Conservation (phyloP, 2,113 vertebrate genomes). For the Dolichallabes microphthalmus region DNA sequence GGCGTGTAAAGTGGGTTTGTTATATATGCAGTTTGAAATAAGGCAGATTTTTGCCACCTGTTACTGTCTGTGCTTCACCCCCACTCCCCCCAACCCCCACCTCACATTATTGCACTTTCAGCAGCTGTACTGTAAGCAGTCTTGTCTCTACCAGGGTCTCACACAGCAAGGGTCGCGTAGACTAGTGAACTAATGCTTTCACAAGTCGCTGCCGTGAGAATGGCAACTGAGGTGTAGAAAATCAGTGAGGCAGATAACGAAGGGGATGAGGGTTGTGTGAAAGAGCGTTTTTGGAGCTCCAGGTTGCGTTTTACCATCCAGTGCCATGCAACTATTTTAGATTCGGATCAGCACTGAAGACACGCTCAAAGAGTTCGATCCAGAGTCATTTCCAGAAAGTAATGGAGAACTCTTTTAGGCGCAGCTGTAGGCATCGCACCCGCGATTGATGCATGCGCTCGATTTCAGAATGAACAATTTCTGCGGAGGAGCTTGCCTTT, state of each 20-base stretch:
- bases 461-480: not conserved
- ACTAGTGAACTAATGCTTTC: not conserved
- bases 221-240: not conserved
- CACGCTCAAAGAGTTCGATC: not conserved
- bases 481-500: not conserved
- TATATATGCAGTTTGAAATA: not conserved
- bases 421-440: not conserved
- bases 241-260: too few species aligned
- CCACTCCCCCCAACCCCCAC: too few species aligned
- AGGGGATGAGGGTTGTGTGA: not conserved
- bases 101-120: not conserved
- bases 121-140: not conserved
- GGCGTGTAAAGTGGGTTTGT: not conserved
- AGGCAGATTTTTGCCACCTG: not conserved
- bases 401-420: not conserved
- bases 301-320: not conserved
- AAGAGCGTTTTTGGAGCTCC: not conserved
- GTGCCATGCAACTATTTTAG: not conserved
- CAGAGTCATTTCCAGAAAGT: not conserved
- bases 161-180: not conserved
- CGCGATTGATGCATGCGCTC: too few species aligned
- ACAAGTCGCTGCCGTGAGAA: not conserved
- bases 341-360: not conserved
- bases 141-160: not conserved
- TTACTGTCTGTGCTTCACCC: not conserved